These are phyloP conservation scores for Phalacrocorax carbo DNA, from an alignment of 2,113 vertebrate genomes.

Conservation along the genomic window DNA sequence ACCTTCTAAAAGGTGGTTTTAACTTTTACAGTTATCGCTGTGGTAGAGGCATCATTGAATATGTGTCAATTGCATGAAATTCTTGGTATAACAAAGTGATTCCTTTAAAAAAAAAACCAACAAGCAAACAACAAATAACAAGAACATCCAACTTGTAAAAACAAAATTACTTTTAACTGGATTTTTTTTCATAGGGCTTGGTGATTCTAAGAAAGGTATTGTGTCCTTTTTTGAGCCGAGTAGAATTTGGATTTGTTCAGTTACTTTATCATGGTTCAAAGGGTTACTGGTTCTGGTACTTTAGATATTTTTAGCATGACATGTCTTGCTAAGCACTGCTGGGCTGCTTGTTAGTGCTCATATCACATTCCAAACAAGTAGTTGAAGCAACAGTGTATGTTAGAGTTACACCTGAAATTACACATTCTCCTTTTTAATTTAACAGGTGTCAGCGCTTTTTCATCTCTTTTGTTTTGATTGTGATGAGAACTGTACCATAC, in stretches of 20 bases:
- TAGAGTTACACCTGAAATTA: neutral
- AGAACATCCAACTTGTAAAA: neutral
- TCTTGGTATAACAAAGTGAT: neutral
- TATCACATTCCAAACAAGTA: neutral
- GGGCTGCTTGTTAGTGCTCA: neutral
- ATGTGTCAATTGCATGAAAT: neutral
- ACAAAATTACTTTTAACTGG: neutral
- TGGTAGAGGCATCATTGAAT: neutral
- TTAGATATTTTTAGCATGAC: neutral
- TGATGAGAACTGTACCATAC: neutral
- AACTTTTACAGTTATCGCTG: neutral
- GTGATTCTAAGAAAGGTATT: neutral
- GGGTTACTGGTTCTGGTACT: neutral
- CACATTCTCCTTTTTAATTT: neutral
- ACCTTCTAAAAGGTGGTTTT: neutral
- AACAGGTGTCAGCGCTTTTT: neutral
- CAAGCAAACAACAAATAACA: neutral
- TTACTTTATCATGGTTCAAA: neutral
- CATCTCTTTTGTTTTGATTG: neutral
- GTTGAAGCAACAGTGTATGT: neutral
- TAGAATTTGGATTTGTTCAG: neutral
- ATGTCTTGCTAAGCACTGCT: neutral
- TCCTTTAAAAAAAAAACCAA: neutral
- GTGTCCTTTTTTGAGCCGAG: neutral
- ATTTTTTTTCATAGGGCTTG: neutral